Evolutionary conservation across 2,888 invertebrate species (phyloP), one percentile per base, ranked within the genome.

Genomic region (Erebia aethiops): DNA sequence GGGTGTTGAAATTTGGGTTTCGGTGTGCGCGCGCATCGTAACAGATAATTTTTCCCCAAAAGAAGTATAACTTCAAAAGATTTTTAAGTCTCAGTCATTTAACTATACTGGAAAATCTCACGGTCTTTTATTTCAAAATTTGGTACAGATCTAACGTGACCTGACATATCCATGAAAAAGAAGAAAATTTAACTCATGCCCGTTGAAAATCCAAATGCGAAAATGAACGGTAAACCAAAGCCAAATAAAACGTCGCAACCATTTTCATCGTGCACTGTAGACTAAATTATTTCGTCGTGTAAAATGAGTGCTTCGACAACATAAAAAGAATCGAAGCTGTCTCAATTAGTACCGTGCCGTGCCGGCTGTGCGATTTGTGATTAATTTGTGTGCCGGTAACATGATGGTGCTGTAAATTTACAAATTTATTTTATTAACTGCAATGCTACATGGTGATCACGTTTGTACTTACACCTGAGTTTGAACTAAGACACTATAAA

Each of bases 261-360:
- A 49, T 49, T 49, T 62, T 21, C 62, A 62, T 21, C 14, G 46
- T 16, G 46, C 18, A 11, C 41, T n/a, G n/a, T n/a, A n/a, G n/a
- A n/a, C n/a, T 60, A 43, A 62, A 49, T 49, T 62, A 21, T 46
- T 62, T 46, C 61, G 18, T 46, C 61, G 18, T 46, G 21, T 62
- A 49, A 62, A 62, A 62, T 62, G 62, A 61, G 21, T 21, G 21
- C 18, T 21, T 46, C 46, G 61, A 61, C 46, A 21, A 21, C 14
- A 26, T 62, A 14, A 62, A 62, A 62, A 62, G 46, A 49, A 62
- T 46, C 62, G 49, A 49, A 62, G 62, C 62, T 49, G 14, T 62
- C 62, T 49, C 62, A 62, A 62, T 62, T 62, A 62, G 62, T 49
- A 49, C 21, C 46, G 21, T 49, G 49, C 49, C 49, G 46, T 46